phyloP scores from a whole-genome alignment of 1,140 invertebrate species.

The Metopolophium dirhodum region DNA sequence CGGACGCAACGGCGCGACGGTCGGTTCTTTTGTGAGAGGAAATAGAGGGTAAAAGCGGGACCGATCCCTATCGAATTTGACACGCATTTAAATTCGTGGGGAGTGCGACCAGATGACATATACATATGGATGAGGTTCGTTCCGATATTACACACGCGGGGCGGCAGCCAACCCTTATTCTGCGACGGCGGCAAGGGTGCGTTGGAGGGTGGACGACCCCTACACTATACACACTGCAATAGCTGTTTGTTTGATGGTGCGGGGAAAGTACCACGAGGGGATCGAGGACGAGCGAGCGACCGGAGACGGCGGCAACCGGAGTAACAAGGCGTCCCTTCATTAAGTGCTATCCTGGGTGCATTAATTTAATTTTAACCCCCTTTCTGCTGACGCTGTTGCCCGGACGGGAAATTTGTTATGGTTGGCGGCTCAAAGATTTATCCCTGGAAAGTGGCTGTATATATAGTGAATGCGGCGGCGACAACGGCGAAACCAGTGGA shows the following conservation, averaged over 20 bases:
- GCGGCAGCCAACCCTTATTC: neutral
- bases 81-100: conserved; percentile 56
- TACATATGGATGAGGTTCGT: conserved; percentile 57
- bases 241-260: conserved; percentile 47
- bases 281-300: neutral
- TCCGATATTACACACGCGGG: conserved; percentile 39
- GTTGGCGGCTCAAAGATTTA: conserved; percentile 45
- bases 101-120: conserved; percentile 52
- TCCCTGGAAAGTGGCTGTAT: conserved; percentile 16
- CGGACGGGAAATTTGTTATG: conserved; percentile 43
- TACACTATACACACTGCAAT: neutral
- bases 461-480: conserved; percentile 37
- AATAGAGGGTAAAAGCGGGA: conserved; percentile 38
- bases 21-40: conserved; percentile 30
- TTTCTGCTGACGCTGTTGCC: neutral
- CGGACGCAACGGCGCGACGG: neutral
- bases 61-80: conserved; percentile 56
- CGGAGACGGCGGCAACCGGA: conserved; percentile 25
- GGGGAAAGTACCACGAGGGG: neutral
- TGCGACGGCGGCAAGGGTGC: neutral
- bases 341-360: conserved; percentile 56
- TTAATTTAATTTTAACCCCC: conserved; percentile 55
- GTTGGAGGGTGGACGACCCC: neutral
- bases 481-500: conserved; percentile 22
- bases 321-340: conserved; percentile 57